Percentiles rank a stretch among this genome's conserved stretches.
These are phyloP conservation scores for Folsomia candida DNA, from an alignment of 2,888 invertebrate species.

Conservation along the genomic window DNA sequence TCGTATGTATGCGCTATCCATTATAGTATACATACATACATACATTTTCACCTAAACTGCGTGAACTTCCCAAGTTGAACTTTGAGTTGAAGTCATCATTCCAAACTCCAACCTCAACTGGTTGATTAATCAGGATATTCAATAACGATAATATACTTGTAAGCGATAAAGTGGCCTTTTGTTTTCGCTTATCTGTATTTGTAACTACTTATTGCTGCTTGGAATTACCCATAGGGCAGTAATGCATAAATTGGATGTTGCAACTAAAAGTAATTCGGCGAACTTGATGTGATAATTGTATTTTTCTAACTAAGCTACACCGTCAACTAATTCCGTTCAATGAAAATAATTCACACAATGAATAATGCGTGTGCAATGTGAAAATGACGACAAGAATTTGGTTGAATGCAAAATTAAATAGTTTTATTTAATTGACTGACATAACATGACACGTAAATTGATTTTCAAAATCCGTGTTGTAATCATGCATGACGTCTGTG, in stretches of 20 bases:
- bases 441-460: no score
- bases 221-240: not conserved
- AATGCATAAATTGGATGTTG: no score
- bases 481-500: no score
- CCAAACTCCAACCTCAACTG: not conserved
- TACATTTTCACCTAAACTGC: not conserved
- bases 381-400: no score
- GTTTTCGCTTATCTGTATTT: not conserved
- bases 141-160: not conserved
- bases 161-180: not conserved
- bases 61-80: not conserved
- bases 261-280: not conserved
- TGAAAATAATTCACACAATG: no score
- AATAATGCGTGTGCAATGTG: no score
- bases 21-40: not conserved
- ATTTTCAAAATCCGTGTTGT: no score
- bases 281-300: not conserved
- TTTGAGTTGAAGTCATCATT: not conserved
- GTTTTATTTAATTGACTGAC: no score
- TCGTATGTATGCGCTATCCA: no score
- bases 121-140: not conserved
- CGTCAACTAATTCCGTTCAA: not conserved
- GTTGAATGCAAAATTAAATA: no score
- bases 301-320: not conserved
- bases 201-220: not conserved